phyloP scores from a whole-genome alignment of 2,797 vertebrate genomes.

The Chrysolophus pictus region DNA sequence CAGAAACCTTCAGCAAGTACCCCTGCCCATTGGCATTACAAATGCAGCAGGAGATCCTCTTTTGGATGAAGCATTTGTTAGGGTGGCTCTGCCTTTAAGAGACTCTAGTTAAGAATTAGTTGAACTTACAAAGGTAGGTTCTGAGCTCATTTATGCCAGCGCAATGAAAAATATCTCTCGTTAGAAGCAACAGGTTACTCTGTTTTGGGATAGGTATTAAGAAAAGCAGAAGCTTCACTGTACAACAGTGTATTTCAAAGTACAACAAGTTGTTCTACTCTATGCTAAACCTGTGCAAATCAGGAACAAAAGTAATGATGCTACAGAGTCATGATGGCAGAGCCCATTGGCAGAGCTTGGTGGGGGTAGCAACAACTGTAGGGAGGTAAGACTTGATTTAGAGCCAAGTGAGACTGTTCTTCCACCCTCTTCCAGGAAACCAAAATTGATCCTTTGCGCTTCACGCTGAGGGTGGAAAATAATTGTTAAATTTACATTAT shows the following conservation, averaged over 20 bases:
- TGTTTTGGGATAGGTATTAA: background rate
- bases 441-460: constrained; percentile 2
- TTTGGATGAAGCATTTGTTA: background rate
- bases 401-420: background rate
- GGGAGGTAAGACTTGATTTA: constrained; percentile 17
- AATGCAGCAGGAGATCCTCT: background rate
- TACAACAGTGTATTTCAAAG: background rate
- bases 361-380: background rate
- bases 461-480: constrained; percentile 18
- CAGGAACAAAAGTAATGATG: background rate
- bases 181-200: background rate
- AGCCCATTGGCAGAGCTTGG: background rate
- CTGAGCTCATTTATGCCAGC: background rate
- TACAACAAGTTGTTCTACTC: background rate
- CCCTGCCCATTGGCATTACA: rapidly evolving
- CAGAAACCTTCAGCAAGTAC: background rate
- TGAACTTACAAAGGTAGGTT: background rate
- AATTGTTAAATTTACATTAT: constrained; percentile 22
- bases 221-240: background rate
- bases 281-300: background rate
- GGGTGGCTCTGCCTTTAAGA: background rate
- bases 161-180: background rate
- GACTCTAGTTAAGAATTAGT: background rate
- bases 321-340: background rate
- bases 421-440: constrained; percentile 25